Conservation (phyloP, 1,140 invertebrate species). For the Elymnias hypermnestra region DNA sequence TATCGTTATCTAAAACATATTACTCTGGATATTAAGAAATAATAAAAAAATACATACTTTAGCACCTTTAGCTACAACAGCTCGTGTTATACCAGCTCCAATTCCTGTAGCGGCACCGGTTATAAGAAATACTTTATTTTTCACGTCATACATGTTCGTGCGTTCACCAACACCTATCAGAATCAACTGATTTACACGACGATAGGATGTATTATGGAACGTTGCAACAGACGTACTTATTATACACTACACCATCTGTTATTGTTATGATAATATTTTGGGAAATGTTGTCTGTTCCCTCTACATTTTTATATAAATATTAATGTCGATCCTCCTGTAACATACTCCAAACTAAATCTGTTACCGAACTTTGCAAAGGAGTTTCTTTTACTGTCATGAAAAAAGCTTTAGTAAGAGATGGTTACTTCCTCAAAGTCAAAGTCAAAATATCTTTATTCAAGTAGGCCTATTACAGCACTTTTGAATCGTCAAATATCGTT, state of each 20-base stretch:
- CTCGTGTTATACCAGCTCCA: slow-evolving; percentile 29
- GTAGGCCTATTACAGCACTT: no score
- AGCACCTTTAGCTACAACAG: slow-evolving; percentile 30
- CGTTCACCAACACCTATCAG: slow-evolving; percentile 1
- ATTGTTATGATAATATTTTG: slow-evolving; percentile 1
- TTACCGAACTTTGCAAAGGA: no score
- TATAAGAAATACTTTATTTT: slow-evolving; percentile 40
- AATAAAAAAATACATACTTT: slow-evolving; percentile 28
- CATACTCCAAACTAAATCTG: no score
- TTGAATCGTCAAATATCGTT: no score
- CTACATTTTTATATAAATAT: neutral
- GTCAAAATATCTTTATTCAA: no score
- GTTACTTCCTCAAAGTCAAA: no score
- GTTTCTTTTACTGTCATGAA: no score
- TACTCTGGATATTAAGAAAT: neutral
- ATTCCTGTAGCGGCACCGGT: slow-evolving; percentile 46
- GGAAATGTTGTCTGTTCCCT: neutral
- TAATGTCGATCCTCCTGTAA: no score
- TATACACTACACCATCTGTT: neutral
- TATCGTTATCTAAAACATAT: no score
- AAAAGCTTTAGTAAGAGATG: no score
- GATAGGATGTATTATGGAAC: neutral
- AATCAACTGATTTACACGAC: neutral
- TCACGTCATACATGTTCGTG: slow-evolving; percentile 28
- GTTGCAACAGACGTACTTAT: neutral